phyloP scores from a whole-genome alignment of 1,140 invertebrate species.

The Euwallacea similis region DNA sequence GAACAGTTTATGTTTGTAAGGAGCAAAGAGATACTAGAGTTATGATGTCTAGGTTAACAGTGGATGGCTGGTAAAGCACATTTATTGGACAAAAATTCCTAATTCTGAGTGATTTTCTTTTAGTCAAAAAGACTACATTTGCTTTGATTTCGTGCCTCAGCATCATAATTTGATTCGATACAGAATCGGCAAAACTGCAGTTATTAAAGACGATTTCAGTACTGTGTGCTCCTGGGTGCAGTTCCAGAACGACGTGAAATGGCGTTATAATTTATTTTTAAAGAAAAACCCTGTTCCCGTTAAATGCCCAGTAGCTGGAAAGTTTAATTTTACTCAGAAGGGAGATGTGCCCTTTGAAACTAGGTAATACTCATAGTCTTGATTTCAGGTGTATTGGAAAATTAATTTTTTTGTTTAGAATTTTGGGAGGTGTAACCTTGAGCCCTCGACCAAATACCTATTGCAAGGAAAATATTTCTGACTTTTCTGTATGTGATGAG shows the following conservation, averaged over 20 bases:
- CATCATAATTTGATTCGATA: slow-evolving; percentile 95
- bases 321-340: slow-evolving; percentile 89
- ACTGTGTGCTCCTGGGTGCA: slow-evolving; percentile 94
- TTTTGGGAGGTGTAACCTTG: slow-evolving; percentile 92
- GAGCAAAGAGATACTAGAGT: slow-evolving; percentile 84
- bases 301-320: slow-evolving; percentile 93
- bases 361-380: slow-evolving; percentile 51
- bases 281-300: slow-evolving; percentile 91
- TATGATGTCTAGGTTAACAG: slow-evolving; percentile 94
- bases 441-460: slow-evolving; percentile 90
- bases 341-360: slow-evolving; percentile 89
- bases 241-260: slow-evolving; percentile 79
- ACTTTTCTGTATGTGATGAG: slow-evolving; percentile 90
- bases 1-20: slow-evolving; percentile 92
- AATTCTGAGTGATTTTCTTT: slow-evolving; percentile 46
- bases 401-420: slow-evolving; percentile 57
- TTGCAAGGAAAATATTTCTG: slow-evolving; percentile 92
- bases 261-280: slow-evolving; percentile 87
- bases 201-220: slow-evolving; percentile 86
- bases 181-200: slow-evolving; percentile 84
- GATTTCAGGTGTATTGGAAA: not conserved
- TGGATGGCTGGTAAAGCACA: slow-evolving; percentile 83
- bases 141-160: slow-evolving; percentile 93
- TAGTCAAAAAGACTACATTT: slow-evolving; percentile 96
- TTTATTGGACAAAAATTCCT: too few species aligned